These are phyloP conservation scores for Acrossocheilus fasciatus DNA, from an alignment of 2,797 vertebrate genomes.

Conservation along the genomic window DNA sequence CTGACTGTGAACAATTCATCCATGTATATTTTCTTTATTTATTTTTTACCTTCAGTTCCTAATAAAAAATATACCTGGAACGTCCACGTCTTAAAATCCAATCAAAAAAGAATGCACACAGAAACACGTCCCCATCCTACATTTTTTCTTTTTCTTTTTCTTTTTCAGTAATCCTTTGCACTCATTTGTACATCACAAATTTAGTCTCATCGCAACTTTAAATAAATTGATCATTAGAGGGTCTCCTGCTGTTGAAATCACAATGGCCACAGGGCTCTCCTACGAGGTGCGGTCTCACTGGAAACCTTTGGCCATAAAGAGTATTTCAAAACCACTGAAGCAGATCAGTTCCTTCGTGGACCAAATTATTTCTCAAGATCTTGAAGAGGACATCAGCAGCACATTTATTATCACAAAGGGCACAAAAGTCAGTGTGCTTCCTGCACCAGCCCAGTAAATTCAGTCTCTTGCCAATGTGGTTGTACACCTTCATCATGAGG, in stretches of 20 bases:
- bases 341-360: background rate
- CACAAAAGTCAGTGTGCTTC: background rate
- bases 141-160: too few species aligned
- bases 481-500: conserved; percentile 16
- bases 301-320: background rate
- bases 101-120: too few species aligned
- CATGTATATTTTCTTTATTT: background rate
- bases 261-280: too few species aligned
- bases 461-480: background rate
- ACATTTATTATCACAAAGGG: conserved; percentile 14
- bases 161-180: background rate
- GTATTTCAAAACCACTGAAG: conserved; percentile 18
- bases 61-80: too few species aligned
- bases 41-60: too few species aligned
- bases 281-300: background rate
- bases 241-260: background rate
- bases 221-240: background rate
- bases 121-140: too few species aligned
- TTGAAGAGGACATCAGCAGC: conserved; percentile 38
- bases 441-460: conserved; percentile 10
- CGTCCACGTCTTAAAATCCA: too few species aligned
- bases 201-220: background rate
- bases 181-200: background rate
- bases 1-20: background rate
- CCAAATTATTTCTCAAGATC: conserved; percentile 30